Evolutionary conservation across 2,797 vertebrate species (phyloP).

Genomic region (Characodon lateralis): DNA sequence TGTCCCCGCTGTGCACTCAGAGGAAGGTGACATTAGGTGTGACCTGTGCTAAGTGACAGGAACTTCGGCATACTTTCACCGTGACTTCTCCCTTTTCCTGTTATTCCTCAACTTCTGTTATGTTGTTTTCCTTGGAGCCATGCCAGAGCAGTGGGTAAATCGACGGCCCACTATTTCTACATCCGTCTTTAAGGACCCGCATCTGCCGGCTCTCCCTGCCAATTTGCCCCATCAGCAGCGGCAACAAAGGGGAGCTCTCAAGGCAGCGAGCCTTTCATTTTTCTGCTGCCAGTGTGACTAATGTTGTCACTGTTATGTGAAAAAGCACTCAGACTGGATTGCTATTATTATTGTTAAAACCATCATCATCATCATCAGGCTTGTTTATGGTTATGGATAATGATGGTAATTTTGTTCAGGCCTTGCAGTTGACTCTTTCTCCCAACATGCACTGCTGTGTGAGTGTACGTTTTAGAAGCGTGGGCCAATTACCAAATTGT

Average conservation of each 20-base stretch:
- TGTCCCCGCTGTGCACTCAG: constrained; percentile 45
- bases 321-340: constrained; percentile 77
- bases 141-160: constrained; percentile 71
- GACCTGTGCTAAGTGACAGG: constrained; percentile 77
- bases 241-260: constrained; percentile 63
- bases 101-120: constrained; percentile 77
- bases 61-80: constrained; percentile 75
- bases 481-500: constrained; percentile 62
- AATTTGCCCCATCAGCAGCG: constrained; percentile 74
- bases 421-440: constrained; percentile 65
- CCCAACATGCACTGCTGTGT: constrained; percentile 37
- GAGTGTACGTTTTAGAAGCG: constrained; percentile 34
- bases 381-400: constrained; percentile 78
- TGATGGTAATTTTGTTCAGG: constrained; percentile 75
- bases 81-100: constrained; percentile 80
- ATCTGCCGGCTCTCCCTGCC: constrained; percentile 61
- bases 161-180: constrained; percentile 73
- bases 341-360: constrained; percentile 79
- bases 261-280: constrained; percentile 70
- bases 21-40: constrained; percentile 76
- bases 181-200: constrained; percentile 74
- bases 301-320: constrained; percentile 76
- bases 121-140: constrained; percentile 69
- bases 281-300: constrained; percentile 69
- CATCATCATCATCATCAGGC: constrained; percentile 72